Conservation (phyloP, 1,140 invertebrate species). For the Limonius californicus region DNA sequence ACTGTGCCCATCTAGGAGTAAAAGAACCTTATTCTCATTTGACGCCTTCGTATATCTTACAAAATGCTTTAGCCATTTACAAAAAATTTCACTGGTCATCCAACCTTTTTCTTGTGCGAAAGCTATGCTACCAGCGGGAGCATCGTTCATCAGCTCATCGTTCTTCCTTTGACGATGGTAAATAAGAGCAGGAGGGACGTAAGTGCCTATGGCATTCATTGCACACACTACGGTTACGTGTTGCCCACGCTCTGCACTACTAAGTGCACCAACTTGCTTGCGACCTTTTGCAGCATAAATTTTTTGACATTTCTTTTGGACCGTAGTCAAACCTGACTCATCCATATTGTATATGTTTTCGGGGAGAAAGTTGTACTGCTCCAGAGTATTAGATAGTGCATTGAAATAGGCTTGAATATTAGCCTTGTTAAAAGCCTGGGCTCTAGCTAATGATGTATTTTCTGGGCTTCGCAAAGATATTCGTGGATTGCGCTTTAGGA, state of each 20-base stretch:
- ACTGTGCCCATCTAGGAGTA: conserved; percentile 36
- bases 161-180: conserved; percentile 12
- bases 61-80: conserved; percentile 41
- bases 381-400: background rate
- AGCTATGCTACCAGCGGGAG: background rate
- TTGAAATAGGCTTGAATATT: background rate
- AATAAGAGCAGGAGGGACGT: conserved; percentile 11
- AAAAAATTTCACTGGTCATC: conserved; percentile 34
- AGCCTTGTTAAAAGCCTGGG: background rate
- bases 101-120: conserved; percentile 20
- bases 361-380: background rate
- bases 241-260: background rate
- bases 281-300: background rate
- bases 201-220: conserved; percentile 1
- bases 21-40: conserved; percentile 36
- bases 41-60: conserved; percentile 32
- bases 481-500: background rate
- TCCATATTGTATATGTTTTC: background rate
- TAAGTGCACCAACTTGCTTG: background rate
- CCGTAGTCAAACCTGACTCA: background rate
- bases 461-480: background rate
- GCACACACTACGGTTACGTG: background rate
- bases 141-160: conserved; percentile 8
- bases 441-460: background rate
- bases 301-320: conserved; percentile 17